A percentile compares a stretch with the other conserved stretches of the same genome.
These are phyloP conservation scores for Epinotia bilunana DNA, from an alignment of 2,888 invertebrate genomes.

Conservation along the genomic window DNA sequence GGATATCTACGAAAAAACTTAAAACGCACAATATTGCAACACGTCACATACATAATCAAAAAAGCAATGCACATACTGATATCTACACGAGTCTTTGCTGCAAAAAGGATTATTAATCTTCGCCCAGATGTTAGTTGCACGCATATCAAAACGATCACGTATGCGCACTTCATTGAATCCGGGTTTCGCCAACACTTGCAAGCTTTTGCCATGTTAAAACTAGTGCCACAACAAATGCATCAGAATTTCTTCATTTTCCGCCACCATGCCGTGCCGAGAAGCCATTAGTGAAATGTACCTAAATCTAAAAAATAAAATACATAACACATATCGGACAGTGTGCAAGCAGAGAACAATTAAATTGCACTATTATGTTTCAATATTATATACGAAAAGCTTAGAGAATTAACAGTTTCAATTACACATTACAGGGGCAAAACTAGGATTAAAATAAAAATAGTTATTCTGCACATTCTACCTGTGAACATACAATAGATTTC, in stretches of 20 bases:
- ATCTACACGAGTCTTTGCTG: constrained; percentile 13
- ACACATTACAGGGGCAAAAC: not conserved
- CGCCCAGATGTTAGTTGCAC: constrained; percentile 26
- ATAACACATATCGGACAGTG: constrained; percentile 12
- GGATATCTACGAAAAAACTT: constrained; percentile 20
- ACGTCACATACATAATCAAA: not conserved
- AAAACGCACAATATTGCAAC: constrained; percentile 8
- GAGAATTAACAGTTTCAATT: not conserved
- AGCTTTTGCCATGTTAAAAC: constrained; percentile 13
- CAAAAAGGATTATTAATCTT: constrained; percentile 1
- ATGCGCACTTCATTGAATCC: not conserved
- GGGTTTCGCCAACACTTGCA: constrained; percentile 17
- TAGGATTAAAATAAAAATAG: not conserved
- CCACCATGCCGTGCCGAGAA: constrained; percentile 20
- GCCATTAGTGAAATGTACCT: not conserved
- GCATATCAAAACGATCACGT: not conserved
- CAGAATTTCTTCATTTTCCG: constrained; percentile 3
- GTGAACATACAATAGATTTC: constrained; percentile 19
- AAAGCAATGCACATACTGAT: constrained; percentile 26
- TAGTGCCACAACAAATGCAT: not conserved
- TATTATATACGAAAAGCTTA: not conserved
- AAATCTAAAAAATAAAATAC: constrained; percentile 15
- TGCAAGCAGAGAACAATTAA: not conserved
- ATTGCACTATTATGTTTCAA: not conserved
- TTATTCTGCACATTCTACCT: constrained; percentile 14